Evolutionary conservation across 92 coral and sea anemone species (phyloP).

Genomic region (Galaxea fascicularis): DNA sequence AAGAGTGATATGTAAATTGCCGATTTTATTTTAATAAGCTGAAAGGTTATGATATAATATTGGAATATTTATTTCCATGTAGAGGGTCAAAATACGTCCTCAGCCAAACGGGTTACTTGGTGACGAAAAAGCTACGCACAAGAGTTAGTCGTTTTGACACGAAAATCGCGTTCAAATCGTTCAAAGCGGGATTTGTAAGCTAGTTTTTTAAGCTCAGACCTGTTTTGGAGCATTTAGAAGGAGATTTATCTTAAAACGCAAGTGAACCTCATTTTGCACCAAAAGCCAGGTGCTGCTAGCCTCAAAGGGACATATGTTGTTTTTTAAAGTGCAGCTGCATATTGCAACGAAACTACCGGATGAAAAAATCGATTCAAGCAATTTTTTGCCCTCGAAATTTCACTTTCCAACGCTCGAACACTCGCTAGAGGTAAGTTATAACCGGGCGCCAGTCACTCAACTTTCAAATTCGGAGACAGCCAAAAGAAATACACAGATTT

Average conservation of each 20-base stretch:
- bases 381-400: slow-evolving; percentile 65
- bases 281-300: slow-evolving; percentile 84
- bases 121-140: slow-evolving; percentile 39
- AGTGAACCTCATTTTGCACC: slow-evolving; percentile 77
- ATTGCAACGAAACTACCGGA: slow-evolving; percentile 88
- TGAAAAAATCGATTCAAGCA: slow-evolving; percentile 77
- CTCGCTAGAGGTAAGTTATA: slow-evolving; percentile 18
- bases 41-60: slow-evolving; percentile 59
- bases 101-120: slow-evolving; percentile 85
- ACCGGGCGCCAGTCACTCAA: slow-evolving; percentile 19
- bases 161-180: background rate
- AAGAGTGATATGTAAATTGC: slow-evolving; percentile 60
- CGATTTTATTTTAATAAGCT: slow-evolving; percentile 73
- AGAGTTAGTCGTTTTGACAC: slow-evolving; percentile 30
- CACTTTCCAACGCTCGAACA: slow-evolving; percentile 44
- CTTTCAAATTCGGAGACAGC: slow-evolving; percentile 36
- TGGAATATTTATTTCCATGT: slow-evolving; percentile 82
- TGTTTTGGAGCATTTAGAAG: slow-evolving; percentile 53
- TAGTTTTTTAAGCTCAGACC: slow-evolving; percentile 5
- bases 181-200: slow-evolving; percentile 21
- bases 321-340: slow-evolving; percentile 93
- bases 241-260: slow-evolving; percentile 59
- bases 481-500: slow-evolving; percentile 75
- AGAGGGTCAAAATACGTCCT: slow-evolving; percentile 80
- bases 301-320: slow-evolving; percentile 95